Base-by-base conservation (phyloP, 2,113 vertebrate genomes). In the Osmerus eperlanus region DNA sequence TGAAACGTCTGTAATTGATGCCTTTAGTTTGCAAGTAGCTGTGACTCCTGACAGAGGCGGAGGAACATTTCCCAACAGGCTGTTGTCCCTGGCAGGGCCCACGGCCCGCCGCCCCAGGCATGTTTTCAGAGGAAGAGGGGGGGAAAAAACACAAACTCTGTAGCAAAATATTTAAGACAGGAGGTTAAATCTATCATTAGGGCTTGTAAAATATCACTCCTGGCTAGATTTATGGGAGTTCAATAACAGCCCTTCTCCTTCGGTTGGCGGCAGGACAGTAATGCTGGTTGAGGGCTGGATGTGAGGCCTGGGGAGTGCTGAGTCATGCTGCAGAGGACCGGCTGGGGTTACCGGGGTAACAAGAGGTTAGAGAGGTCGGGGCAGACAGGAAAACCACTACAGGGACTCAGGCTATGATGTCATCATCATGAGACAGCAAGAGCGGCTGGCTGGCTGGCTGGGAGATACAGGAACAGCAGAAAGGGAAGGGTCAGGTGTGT, bases 21-120 rank as follows among this genome's bases (percentile, higher is more conserved):
- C 76, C 76, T 75, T 36, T 19, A 60, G 68, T 80, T 86, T 74
- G 75, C 83, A 80, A 80, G 78, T 80, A 77, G 78, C 78, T 84
- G 84, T 79, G 78, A 84, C 72, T 84, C 80, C 74, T 84, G 70
- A 84, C 80, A 79, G 80, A 82, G 67, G 77, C 56, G 66, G 78
- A 76, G 78, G 78, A 84, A 84, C 82, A 81, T 70, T 74, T 86
- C 78, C 77, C 65, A 63, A 73, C 77, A 79, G 70, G 65, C 25
- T 84, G 78, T 84, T 84, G 78, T 72, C 77, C 60, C 77, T 86
- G 85, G 79, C 82, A 76, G 68, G 9, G 60, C 55, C 66, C 70
- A 72, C 74, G 64, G 64, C 75, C 70, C 71, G 62, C 66, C 81
- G 53, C 56, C 62, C 61, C 52, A 51, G 51, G 51, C 65, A 64